phyloP scores from a whole-genome alignment of 2,888 invertebrate genomes.

The Acleris cristana region DNA sequence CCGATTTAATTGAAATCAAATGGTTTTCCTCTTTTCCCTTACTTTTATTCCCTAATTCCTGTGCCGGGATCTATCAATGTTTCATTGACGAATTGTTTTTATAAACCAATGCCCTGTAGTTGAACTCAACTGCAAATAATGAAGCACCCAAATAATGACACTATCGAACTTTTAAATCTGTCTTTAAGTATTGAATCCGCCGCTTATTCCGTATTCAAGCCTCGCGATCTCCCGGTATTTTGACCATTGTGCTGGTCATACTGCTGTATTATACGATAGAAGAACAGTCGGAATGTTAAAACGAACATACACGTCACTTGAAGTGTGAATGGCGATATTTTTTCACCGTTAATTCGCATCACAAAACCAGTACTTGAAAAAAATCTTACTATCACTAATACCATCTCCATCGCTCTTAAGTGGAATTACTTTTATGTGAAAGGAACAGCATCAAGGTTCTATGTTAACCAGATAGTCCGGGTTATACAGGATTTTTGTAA shows the following conservation, averaged over 20 bases:
- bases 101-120: no score
- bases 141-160: not conserved
- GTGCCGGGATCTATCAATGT: no score
- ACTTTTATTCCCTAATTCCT: no score
- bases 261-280: constrained; percentile 26
- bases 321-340: constrained; percentile 32
- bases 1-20: no score
- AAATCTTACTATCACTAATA: not conserved
- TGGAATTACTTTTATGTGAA: not conserved
- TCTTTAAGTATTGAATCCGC: constrained; percentile 10
- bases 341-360: constrained; percentile 29
- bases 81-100: no score
- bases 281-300: constrained; percentile 22
- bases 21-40: no score
- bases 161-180: not conserved
- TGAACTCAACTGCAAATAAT: no score
- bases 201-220: constrained; percentile 17
- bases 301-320: constrained; percentile 19
- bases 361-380: not conserved
- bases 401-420: not conserved
- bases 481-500: not conserved
- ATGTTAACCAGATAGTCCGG: not conserved
- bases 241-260: constrained; percentile 25
- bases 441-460: not conserved
- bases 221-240: constrained; percentile 27